phyloP scores from a whole-genome alignment of 2,113 vertebrate genomes.

The Connochaetes taurinus region DNA sequence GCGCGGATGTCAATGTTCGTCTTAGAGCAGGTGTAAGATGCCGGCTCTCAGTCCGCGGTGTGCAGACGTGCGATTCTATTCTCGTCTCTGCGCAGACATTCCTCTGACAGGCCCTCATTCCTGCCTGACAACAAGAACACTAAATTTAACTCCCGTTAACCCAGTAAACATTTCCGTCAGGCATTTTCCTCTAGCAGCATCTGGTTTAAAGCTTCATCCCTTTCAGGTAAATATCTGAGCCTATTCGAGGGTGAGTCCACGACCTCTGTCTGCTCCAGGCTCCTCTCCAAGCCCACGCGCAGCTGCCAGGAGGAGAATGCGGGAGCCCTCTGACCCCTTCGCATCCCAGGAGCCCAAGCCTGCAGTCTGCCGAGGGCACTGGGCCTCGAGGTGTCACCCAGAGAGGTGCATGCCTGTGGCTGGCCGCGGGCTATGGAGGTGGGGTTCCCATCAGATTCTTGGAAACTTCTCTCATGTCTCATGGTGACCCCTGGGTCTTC shows the following conservation, averaged over 20 bases:
- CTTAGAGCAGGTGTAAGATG: not conserved
- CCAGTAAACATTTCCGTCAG: not conserved
- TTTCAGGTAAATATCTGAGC: not conserved
- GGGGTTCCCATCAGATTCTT: not conserved
- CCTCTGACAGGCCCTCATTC: not conserved
- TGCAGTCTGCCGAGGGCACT: not conserved
- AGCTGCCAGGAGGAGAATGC: not conserved
- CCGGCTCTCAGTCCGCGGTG: not conserved
- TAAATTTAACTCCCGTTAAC: not conserved
- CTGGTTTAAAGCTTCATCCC: not conserved
- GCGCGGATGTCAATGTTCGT: not conserved
- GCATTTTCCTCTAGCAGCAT: not conserved
- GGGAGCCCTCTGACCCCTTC: not conserved
- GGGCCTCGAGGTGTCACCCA: not conserved
- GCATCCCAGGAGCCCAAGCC: not conserved
- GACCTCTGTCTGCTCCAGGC: rapidly evolving
- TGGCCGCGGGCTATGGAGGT: not conserved
- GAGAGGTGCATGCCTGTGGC: not conserved
- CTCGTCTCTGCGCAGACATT: not conserved
- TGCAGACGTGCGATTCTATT: not conserved
- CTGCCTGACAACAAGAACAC: not conserved
- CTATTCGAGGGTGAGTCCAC: not conserved
- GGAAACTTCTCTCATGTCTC: not conserved
- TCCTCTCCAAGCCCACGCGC: not conserved
- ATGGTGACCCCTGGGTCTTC: not conserved